phyloP scores from a whole-genome alignment of 1,140 invertebrate genomes.

The Rhagoletis pomonella region DNA sequence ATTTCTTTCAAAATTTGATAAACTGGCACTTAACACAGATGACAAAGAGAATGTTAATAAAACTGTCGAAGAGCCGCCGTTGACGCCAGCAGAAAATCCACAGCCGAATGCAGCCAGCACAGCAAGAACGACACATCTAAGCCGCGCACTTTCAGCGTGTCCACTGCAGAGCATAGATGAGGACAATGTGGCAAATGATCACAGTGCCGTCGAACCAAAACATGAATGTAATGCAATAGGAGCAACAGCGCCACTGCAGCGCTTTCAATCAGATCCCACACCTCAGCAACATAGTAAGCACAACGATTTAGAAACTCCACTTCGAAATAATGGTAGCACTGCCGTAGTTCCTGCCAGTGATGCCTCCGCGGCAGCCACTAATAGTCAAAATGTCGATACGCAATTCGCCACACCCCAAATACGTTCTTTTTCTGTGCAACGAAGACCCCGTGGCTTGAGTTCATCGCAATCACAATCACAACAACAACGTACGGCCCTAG shows the following conservation, averaged over 20 bases:
- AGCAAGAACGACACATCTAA: conserved; percentile 27
- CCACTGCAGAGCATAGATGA: conserved; percentile 60
- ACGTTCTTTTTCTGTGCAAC: conserved; percentile 56
- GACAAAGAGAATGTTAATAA: conserved; percentile 20
- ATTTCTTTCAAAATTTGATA: conserved; percentile 66
- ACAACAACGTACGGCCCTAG: conserved; percentile 58
- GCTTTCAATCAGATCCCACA: conserved; percentile 3
- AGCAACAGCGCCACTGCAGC: not conserved
- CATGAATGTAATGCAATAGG: not conserved
- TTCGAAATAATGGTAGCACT: conserved; percentile 4
- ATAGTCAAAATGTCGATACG: conserved; percentile 53
- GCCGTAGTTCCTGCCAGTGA: not conserved
- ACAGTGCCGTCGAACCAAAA: not conserved
- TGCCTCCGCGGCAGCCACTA: not conserved
- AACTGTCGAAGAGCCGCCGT: not conserved
- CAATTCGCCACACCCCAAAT: conserved; percentile 70
- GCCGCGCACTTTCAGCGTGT: not conserved
- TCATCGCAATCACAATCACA: conserved; percentile 59
- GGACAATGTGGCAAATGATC: conserved; percentile 43
- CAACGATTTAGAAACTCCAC: conserved; percentile 51
- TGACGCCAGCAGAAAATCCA: not conserved
- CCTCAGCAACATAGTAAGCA: not conserved
- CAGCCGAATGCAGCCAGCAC: conserved; percentile 3
- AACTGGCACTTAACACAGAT: conserved; percentile 63
- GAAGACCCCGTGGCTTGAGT: conserved; percentile 53